Evolutionary conservation across 2,888 invertebrate species (phyloP).

Genomic region (Amaurobius ferox): DNA sequence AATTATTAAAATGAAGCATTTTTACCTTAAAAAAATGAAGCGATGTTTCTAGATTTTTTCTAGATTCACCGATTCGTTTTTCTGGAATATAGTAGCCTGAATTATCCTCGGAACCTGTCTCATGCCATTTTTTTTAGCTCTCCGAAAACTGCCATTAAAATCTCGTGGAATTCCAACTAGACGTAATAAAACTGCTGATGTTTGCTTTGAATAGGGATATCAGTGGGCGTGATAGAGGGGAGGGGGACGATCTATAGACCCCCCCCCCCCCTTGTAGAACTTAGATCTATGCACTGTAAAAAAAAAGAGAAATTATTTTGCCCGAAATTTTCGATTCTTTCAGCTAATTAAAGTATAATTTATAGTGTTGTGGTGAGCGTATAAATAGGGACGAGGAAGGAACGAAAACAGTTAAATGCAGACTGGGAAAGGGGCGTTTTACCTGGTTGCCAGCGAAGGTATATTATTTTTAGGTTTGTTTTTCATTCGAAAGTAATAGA

Average conservation of each 20-base stretch:
- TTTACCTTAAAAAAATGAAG: too few relatives aligned
- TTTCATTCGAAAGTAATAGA: not conserved
- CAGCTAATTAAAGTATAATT: conserved; percentile 31
- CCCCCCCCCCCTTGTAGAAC: too few relatives aligned
- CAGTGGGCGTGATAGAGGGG: not conserved
- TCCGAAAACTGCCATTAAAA: too few relatives aligned
- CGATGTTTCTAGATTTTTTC: too few relatives aligned
- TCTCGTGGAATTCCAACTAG: not conserved
- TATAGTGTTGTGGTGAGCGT: not conserved
- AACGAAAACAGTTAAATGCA: not conserved
- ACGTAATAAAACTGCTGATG: not conserved
- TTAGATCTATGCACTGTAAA: too few relatives aligned
- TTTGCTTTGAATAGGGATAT: not conserved
- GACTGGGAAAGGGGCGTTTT: not conserved
- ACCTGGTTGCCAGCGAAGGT: not conserved
- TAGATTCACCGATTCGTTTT: too few relatives aligned
- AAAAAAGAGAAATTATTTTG: too few relatives aligned
- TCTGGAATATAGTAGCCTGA: too few relatives aligned
- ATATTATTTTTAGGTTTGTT: not conserved
- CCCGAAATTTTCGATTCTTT: not conserved
- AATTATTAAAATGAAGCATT: too few relatives aligned
- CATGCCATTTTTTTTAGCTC: too few relatives aligned
- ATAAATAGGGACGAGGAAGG: not conserved
- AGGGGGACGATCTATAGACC: too few relatives aligned
- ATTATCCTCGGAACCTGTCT: too few relatives aligned